Evolutionary conservation across 2,888 invertebrate species (phyloP).

Genomic region (Digitonthophagus gazella): DNA sequence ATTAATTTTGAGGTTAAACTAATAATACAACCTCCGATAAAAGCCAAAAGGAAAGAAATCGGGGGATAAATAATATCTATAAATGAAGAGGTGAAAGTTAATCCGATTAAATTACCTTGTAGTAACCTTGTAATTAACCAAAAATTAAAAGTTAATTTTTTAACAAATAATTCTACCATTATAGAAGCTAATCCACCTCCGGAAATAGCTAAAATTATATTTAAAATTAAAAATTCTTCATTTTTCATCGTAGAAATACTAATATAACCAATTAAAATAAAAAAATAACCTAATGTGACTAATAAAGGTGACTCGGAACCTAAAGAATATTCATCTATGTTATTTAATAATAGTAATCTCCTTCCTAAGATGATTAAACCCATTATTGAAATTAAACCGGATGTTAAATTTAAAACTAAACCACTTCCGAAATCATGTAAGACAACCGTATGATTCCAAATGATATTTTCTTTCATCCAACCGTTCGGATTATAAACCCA

Average conservation of each 20-base stretch:
- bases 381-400: slow-evolving; percentile 43
- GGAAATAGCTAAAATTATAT: slow-evolving; percentile 24
- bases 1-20: slow-evolving; percentile 38
- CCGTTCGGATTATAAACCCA: slow-evolving; percentile 46
- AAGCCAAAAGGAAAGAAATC: slow-evolving; percentile 39
- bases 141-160: slow-evolving; percentile 41
- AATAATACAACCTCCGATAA: slow-evolving; percentile 39
- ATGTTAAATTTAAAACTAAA: slow-evolving; percentile 42
- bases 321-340: slow-evolving; percentile 45
- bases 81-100: slow-evolving; percentile 43
- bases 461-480: slow-evolving; percentile 41
- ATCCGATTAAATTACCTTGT: slow-evolving; percentile 45
- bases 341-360: slow-evolving; percentile 42
- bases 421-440: slow-evolving; percentile 46
- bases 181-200: slow-evolving; percentile 27
- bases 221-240: slow-evolving; percentile 25
- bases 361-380: slow-evolving; percentile 45
- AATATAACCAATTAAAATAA: slow-evolving; percentile 45
- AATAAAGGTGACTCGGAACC: slow-evolving; percentile 37
- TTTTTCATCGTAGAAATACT: slow-evolving; percentile 32
- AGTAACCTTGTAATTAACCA: slow-evolving; percentile 46
- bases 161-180: slow-evolving; percentile 34
- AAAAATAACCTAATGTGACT: slow-evolving; percentile 38
- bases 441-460: slow-evolving; percentile 33
- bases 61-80: slow-evolving; percentile 42